Evolutionary conservation across 1,140 invertebrate genomes (phyloP).

Genomic region (Megalopta genalis): DNA sequence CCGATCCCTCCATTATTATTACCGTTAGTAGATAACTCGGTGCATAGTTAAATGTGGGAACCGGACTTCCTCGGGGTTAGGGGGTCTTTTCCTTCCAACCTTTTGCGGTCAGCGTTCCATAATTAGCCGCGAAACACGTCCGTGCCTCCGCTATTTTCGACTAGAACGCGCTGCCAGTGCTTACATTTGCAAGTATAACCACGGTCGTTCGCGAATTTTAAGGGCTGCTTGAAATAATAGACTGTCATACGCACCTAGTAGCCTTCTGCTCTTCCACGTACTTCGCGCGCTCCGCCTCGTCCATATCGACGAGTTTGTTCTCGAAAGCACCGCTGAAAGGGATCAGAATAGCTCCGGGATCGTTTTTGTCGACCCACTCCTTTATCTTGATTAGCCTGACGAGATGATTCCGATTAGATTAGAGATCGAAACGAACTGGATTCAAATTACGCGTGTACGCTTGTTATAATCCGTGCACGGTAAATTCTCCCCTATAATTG

Average conservation of each 20-base stretch:
- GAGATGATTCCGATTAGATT: not conserved
- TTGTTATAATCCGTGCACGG: too few species aligned
- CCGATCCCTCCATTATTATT: slow-evolving; percentile 68
- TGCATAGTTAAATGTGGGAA: slow-evolving; percentile 72
- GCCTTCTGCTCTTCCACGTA: slow-evolving; percentile 90
- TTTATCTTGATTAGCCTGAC: slow-evolving; percentile 97
- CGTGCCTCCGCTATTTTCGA: slow-evolving; percentile 24
- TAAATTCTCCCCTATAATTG: too few species aligned
- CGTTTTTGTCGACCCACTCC: slow-evolving; percentile 99
- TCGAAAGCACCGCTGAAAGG: slow-evolving; percentile 98
- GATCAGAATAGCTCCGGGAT: slow-evolving; percentile 94
- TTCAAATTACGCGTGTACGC: too few species aligned
- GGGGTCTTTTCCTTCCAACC: slow-evolving; percentile 19
- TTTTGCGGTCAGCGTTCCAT: slow-evolving; percentile 20
- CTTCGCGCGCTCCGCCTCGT: slow-evolving; percentile 86
- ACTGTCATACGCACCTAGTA: slow-evolving; percentile 83
- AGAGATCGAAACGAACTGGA: not conserved
- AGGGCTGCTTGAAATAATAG: not conserved
- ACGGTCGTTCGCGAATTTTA: slow-evolving; percentile 17
- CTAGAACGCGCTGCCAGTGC: not conserved
- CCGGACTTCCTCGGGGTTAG: slow-evolving; percentile 27
- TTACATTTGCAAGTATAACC: slow-evolving; percentile 51
- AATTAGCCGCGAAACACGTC: not conserved
- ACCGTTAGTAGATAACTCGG: slow-evolving; percentile 69
- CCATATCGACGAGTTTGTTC: slow-evolving; percentile 92